Conservation (phyloP, 2,797 vertebrate species). For the Ispidina picta region DNA sequence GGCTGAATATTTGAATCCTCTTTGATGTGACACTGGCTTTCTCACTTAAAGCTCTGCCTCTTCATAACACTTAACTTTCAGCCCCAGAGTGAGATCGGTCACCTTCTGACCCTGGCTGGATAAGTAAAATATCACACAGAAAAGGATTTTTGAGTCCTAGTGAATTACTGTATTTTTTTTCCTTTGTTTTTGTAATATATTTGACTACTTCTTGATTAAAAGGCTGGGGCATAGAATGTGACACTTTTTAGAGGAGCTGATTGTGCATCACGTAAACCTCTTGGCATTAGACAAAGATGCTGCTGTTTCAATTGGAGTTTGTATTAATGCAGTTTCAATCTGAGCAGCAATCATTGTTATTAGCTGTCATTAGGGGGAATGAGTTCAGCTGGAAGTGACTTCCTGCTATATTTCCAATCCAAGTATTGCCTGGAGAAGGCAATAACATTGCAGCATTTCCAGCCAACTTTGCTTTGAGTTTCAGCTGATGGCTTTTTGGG, state of each 20-base stretch:
- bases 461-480: background rate
- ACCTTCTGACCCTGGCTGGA: background rate
- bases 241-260: conserved; percentile 41
- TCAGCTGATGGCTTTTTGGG: background rate
- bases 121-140: background rate
- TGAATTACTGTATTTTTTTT: background rate
- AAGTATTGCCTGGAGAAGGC: background rate
- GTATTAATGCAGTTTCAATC: conserved; percentile 35
- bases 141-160: background rate
- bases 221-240: background rate
- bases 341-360: conserved; percentile 46
- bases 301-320: conserved; percentile 44
- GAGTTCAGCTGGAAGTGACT: conserved; percentile 14
- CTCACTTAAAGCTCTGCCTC: background rate
- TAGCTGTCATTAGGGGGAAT: conserved; percentile 20
- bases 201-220: conserved; percentile 44
- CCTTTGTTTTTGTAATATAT: conserved; percentile 14
- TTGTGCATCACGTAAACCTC: conserved; percentile 50
- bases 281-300: conserved; percentile 50
- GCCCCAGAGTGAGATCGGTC: background rate
- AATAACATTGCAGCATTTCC: background rate
- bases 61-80: background rate
- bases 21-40: background rate
- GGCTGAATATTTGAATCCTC: background rate
- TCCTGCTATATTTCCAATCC: background rate